phyloP scores from a whole-genome alignment of 2,113 vertebrate species.

The Litocranius walleri region DNA sequence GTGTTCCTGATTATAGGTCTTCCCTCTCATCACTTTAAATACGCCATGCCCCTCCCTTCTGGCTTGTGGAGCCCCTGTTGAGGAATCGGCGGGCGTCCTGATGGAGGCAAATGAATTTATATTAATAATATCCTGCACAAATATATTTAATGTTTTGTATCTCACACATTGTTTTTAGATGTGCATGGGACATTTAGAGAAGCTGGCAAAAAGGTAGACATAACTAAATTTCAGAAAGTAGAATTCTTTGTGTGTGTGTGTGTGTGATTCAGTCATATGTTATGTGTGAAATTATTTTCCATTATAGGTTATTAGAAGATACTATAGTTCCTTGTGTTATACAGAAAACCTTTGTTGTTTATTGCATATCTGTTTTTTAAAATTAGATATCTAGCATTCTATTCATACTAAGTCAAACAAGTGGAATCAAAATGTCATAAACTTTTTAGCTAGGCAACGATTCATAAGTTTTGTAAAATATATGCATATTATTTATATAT shows the following conservation, averaged over 20 bases:
- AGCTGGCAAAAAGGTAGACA: not conserved
- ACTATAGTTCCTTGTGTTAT: not conserved
- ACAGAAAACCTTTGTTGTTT: not conserved
- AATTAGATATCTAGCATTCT: not conserved
- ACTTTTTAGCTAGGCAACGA: not conserved
- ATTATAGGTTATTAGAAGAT: not conserved
- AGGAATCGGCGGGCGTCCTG: not conserved
- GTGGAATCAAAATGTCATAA: not conserved
- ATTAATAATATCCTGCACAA: not conserved
- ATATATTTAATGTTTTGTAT: not conserved
- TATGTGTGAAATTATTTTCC: not conserved
- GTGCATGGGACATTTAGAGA: not conserved
- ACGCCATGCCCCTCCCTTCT: fast-evolving
- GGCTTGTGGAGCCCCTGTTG: not conserved
- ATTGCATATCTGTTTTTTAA: not conserved
- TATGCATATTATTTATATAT: not conserved
- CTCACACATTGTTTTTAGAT: not conserved
- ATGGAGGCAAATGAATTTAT: not conserved
- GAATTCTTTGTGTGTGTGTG: not conserved
- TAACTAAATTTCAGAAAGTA: not conserved
- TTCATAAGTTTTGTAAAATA: not conserved
- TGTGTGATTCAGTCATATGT: not conserved
- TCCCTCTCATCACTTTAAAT: not conserved
- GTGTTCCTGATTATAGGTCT: not conserved
- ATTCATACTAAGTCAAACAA: not conserved